A percentile compares a stretch with the other conserved stretches of the same genome.
Evolutionary conservation across 2,113 vertebrate genomes (phyloP).

Genomic region (Gambusia holbrooki): DNA sequence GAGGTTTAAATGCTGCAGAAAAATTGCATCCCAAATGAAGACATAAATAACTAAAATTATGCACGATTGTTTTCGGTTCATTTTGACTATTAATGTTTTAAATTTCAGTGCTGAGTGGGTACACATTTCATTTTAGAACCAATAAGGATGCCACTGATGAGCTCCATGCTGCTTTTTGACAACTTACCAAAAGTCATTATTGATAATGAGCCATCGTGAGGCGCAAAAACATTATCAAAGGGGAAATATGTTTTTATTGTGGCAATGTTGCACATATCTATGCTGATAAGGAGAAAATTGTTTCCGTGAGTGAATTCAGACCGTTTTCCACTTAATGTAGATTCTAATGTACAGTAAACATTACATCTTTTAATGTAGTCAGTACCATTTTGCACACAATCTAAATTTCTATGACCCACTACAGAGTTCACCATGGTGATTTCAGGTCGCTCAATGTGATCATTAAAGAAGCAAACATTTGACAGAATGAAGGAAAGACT

Average conservation of each 20-base stretch:
- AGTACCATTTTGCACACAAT: background rate
- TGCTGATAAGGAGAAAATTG: constrained; percentile 37
- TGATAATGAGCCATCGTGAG: constrained; percentile 60
- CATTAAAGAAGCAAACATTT: constrained; percentile 31
- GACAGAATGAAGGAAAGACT: constrained; percentile 37
- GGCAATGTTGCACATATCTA: constrained; percentile 29
- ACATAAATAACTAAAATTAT: background rate
- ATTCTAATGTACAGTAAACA: constrained; percentile 48
- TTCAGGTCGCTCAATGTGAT: constrained; percentile 22
- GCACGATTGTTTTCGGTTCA: constrained; percentile 31
- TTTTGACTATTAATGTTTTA: constrained; percentile 39
- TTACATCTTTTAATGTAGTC: constrained; percentile 27
- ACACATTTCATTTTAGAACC: constrained; percentile 48
- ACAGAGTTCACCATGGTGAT: constrained; percentile 23
- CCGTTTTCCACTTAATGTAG: constrained; percentile 46
- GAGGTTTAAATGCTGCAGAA: constrained; percentile 23
- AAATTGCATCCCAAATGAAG: constrained; percentile 5
- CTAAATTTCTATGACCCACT: constrained; percentile 22
- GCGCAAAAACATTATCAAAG: constrained; percentile 51
- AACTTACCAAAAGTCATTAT: constrained; percentile 56
- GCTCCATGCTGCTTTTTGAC: constrained; percentile 57
- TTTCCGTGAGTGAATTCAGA: constrained; percentile 43
- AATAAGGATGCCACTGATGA: constrained; percentile 57
- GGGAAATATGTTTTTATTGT: constrained; percentile 54
- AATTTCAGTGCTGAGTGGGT: constrained; percentile 12